phyloP scores from a whole-genome alignment of 2,888 invertebrate species.

The Hypomecis punctinalis region DNA sequence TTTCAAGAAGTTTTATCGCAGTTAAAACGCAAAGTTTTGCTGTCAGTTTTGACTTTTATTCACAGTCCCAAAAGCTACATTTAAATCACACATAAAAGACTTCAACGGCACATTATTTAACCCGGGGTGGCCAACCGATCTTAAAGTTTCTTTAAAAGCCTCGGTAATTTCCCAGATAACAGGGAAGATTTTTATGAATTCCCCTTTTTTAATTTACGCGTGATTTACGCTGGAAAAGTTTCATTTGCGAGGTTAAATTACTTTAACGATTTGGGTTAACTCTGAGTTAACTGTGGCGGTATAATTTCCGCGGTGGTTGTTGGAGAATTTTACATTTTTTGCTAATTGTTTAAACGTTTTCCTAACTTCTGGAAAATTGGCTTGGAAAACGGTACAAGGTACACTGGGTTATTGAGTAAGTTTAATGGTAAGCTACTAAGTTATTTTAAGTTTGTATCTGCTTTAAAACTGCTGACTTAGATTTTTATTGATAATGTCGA shows the following conservation, averaged over 20 bases:
- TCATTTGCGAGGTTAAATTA: slow-evolving; percentile 64
- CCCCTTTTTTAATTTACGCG: slow-evolving; percentile 61
- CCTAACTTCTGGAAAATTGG: slow-evolving; percentile 20
- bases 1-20: no score
- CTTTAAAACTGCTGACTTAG: no score
- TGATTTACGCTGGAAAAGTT: slow-evolving; percentile 57
- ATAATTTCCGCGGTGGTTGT: slow-evolving; percentile 49
- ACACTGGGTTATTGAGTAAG: no score
- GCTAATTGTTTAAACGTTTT: slow-evolving; percentile 44
- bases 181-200: slow-evolving; percentile 52
- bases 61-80: not conserved
- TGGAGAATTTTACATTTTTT: slow-evolving; percentile 42
- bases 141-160: slow-evolving; percentile 51
- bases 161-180: slow-evolving; percentile 51
- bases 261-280: slow-evolving; percentile 58
- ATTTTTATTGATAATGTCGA: no score
- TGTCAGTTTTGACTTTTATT: no score
- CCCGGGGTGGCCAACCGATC: slow-evolving; percentile 45
- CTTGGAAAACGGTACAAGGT: no score
- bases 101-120: slow-evolving; percentile 40
- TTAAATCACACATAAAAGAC: no score
- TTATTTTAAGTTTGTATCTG: no score
- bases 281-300: slow-evolving; percentile 52
- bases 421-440: no score
- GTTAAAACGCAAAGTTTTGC: no score